Percentiles rank a stretch among this genome's conserved stretches.
These are phyloP conservation scores for Aporrectodea caliginosa DNA, from an alignment of 1,140 invertebrate genomes.

Conservation along the genomic window DNA sequence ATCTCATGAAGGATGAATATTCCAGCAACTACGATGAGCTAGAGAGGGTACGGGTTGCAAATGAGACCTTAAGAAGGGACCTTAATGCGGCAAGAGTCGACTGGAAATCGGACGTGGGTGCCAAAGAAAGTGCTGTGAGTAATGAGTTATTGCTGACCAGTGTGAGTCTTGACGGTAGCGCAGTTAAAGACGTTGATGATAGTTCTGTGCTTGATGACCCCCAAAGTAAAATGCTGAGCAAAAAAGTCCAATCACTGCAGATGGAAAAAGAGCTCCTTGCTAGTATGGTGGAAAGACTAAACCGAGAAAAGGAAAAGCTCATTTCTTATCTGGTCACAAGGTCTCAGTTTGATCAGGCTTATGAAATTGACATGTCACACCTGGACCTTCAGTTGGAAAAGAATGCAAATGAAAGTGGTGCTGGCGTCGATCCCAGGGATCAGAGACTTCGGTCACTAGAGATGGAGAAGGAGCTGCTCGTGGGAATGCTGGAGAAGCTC, in stretches of 20 bases:
- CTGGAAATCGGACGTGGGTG: background rate
- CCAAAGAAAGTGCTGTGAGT: background rate
- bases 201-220: background rate
- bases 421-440: background rate
- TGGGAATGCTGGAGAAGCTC: slow-evolving; percentile 17
- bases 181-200: background rate
- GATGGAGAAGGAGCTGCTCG: slow-evolving; percentile 18
- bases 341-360: slow-evolving; percentile 11
- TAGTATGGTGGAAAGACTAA: slow-evolving; percentile 15
- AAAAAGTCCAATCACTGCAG: background rate
- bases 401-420: background rate
- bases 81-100: background rate
- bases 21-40: background rate
- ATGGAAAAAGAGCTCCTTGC: slow-evolving; percentile 14
- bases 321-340: background rate
- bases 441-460: slow-evolving; percentile 10
- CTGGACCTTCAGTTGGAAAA: slow-evolving; percentile 15
- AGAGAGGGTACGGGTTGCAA: background rate
- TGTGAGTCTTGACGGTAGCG: background rate
- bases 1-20: background rate
- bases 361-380: slow-evolving; percentile 9
- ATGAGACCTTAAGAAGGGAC: background rate
- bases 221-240: background rate
- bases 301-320: slow-evolving; percentile 14
- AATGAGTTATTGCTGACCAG: too few relatives aligned